These are phyloP conservation scores for Lasioglossum oenotherae DNA, from an alignment of 2,888 invertebrate species.

Conservation along the genomic window DNA sequence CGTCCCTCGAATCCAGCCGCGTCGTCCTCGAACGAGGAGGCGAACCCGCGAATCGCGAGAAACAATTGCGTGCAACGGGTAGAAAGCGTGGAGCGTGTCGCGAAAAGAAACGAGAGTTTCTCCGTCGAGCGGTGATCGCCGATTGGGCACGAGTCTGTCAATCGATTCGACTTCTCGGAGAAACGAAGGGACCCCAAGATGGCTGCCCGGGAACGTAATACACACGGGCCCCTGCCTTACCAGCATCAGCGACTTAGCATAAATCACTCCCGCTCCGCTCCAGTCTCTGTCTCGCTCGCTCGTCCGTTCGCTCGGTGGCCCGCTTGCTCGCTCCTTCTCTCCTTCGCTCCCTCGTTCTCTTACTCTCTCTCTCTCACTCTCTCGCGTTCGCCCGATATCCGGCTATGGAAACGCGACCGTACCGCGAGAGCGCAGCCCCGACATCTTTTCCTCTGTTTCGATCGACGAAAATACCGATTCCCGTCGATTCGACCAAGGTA, in stretches of 20 bases:
- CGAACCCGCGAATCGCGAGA: not conserved
- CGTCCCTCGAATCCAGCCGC: not conserved
- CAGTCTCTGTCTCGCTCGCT: slow-evolving; percentile 57
- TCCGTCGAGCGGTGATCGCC: slow-evolving; percentile 61
- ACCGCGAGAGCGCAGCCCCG: slow-evolving; percentile 51
- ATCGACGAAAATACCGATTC: slow-evolving; percentile 15
- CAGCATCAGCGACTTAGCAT: slow-evolving; percentile 82
- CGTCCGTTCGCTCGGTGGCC: slow-evolving; percentile 76
- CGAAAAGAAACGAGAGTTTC: slow-evolving; percentile 63
- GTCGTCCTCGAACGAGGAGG: not conserved
- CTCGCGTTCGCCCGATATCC: slow-evolving; percentile 61
- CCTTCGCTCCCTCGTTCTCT: slow-evolving; percentile 63
- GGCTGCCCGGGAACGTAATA: slow-evolving; percentile 71
- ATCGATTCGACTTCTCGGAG: slow-evolving; percentile 69
- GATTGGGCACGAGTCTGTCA: slow-evolving; percentile 70
- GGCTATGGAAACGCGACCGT: slow-evolving; percentile 67
- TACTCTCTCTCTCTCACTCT: slow-evolving; percentile 44
- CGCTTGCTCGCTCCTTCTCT: slow-evolving; percentile 53
- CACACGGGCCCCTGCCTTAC: slow-evolving; percentile 78
- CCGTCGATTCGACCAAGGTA: not conserved
- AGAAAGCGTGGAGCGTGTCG: slow-evolving; percentile 21
- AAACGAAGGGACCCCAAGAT: slow-evolving; percentile 74
- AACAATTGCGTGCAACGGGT: not conserved
- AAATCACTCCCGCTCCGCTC: slow-evolving; percentile 82
- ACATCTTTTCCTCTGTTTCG: slow-evolving; percentile 19